phyloP scores from a whole-genome alignment of 2,113 vertebrate genomes.

The Strix uralensis region DNA sequence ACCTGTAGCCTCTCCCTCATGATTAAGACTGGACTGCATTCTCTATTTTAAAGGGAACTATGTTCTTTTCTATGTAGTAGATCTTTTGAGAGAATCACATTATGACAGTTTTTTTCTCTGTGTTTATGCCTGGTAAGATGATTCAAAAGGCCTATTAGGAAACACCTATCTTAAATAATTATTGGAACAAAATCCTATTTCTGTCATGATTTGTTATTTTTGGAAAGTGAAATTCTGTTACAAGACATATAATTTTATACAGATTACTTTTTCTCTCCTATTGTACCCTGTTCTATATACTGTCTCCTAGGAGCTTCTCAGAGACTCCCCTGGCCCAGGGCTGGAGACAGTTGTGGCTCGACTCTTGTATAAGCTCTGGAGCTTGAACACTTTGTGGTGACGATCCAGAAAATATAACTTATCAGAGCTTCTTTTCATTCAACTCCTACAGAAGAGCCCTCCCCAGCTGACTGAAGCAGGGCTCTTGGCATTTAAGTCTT shows the following conservation, averaged over 20 bases:
- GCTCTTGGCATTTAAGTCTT: not conserved
- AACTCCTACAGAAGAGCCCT: not conserved
- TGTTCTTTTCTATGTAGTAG: not conserved
- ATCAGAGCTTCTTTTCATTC: not conserved
- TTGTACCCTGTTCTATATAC: not conserved
- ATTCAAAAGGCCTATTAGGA: not conserved
- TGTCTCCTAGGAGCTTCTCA: not conserved
- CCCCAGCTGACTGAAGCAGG: not conserved
- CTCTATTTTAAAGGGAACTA: slow-evolving; percentile 18
- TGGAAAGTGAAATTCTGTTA: not conserved
- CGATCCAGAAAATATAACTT: not conserved
- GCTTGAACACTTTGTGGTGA: not conserved
- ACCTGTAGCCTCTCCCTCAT: not conserved
- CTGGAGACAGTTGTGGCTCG: not conserved
- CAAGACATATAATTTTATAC: not conserved
- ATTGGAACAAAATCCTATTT: not conserved
- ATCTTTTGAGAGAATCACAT: not conserved
- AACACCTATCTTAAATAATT: not conserved
- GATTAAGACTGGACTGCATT: not conserved
- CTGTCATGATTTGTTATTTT: not conserved
- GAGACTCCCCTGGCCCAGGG: not conserved
- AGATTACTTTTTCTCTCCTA: not conserved
- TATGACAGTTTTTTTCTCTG: not conserved
- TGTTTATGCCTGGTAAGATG: not conserved
- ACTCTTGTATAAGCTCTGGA: not conserved